Conservation (phyloP, 2,797 vertebrate species). For the Oophaga sylvatica region DNA sequence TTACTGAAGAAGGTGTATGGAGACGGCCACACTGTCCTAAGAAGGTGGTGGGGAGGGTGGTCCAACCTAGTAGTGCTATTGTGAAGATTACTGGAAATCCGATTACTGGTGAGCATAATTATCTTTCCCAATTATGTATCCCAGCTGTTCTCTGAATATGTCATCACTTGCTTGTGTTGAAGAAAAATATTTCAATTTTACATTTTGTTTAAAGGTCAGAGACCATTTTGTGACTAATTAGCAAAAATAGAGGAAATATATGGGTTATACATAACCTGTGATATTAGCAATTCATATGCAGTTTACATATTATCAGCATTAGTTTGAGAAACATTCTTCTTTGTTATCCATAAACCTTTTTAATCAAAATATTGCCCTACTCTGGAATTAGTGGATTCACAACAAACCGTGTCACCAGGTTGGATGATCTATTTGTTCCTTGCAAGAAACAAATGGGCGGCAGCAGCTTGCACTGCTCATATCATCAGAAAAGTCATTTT, state of each 20-base stretch:
- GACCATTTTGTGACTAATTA: background rate
- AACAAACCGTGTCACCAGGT: background rate
- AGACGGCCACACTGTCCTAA: too few relatives aligned
- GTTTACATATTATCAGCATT: too few relatives aligned
- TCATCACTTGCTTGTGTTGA: background rate
- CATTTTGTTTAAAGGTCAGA: background rate
- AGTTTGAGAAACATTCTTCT: too few relatives aligned
- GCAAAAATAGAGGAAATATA: background rate
- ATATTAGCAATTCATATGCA: background rate
- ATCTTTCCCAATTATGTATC: too few relatives aligned
- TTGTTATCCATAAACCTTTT: too few relatives aligned
- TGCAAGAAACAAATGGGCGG: background rate
- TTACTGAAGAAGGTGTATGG: too few relatives aligned
- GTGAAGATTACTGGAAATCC: too few relatives aligned
- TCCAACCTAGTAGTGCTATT: too few relatives aligned
- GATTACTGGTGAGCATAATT: too few relatives aligned
- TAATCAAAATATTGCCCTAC: too few relatives aligned
- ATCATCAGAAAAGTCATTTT: background rate
- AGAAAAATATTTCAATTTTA: background rate
- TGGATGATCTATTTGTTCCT: background rate
- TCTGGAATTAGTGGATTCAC: background rate
- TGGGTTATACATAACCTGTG: background rate
- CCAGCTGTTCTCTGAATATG: background rate
- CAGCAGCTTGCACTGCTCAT: background rate
- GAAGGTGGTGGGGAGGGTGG: too few relatives aligned